Base-by-base conservation (phyloP, 2,888 invertebrate genomes). In the Lasioglossum calceatum region DNA sequence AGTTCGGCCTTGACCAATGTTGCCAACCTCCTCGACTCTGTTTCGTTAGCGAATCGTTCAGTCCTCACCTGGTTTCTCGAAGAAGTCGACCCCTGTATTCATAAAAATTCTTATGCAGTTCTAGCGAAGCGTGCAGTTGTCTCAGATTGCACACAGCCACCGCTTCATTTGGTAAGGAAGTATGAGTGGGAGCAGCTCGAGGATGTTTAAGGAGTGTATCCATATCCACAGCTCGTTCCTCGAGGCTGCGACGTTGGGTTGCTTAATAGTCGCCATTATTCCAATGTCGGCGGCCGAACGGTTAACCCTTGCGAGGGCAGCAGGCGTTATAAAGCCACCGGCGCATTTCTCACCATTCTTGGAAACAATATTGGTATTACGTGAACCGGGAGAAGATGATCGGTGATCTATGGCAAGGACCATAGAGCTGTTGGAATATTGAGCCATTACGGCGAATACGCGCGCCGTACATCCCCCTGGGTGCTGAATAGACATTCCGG, bases 181-280 rank as follows among this genome's bases (percentile, higher is more conserved):
- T 32, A 32, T 16, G 64, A 64, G 27, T 27, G 27, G 27, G 27
- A 32, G 64, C 27, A 64, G 16, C 32, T 32, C 14, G 14, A 64
- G 54, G 32, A 64, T 32, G 32, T 64, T 64, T 64, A 64, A 64
- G 27, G 5, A 61, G 61, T 5, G 27, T 14, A 61, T 64, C 27
- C 14, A 14, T n/a, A 58, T 27, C 27, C 14, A 61, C 4, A 16
- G 61, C 27, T 27, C 79, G 72, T 82, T 80, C 72, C 91, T 89
- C 77, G 39, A 85, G 89, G 90, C 86, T 77, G 83, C 85, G 87
- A 88, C 86, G 89, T 84, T 85, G 89, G 88, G 39, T 88, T 88
- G 81, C 74, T 87, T 92, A 92, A 92, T 92, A 87, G 91, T 89
- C 86, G 87, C 84, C 89, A 92, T 91, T 89, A 92, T 90, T 90